Percentiles rank a stretch among this genome's conserved stretches.
phyloP scores from a whole-genome alignment of 2,797 vertebrate genomes.

The Gorsachius magnificus region DNA sequence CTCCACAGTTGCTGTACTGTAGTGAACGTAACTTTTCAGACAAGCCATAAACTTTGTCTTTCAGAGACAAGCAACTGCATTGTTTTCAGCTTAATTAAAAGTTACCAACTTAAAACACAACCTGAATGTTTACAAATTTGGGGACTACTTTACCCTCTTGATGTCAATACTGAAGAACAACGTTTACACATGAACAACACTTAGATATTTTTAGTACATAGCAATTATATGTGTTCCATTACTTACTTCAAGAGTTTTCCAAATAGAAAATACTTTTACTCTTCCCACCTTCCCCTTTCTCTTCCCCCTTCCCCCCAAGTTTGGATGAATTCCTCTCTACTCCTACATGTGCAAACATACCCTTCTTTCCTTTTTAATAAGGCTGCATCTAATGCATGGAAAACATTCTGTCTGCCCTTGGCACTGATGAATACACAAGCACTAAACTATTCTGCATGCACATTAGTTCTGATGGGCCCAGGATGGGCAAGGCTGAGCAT shows the following conservation, averaged over 20 bases:
- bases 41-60: background rate
- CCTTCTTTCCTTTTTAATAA: background rate
- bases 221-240: background rate
- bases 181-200: background rate
- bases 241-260: background rate
- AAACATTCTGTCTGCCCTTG: background rate
- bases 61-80: background rate
- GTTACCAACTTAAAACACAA: background rate
- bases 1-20: background rate
- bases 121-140: background rate
- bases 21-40: background rate
- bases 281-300: too few species aligned
- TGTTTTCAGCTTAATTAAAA: background rate
- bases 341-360: background rate
- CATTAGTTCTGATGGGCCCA: background rate
- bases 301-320: background rate
- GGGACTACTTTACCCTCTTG: background rate
- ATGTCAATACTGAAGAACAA: background rate
- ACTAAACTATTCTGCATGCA: background rate
- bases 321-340: background rate
- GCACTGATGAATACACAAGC: background rate
- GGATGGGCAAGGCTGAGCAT: background rate
- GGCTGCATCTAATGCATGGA: background rate
- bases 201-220: background rate
- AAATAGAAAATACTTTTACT: background rate